Base-by-base conservation (phyloP, 2,888 invertebrate genomes). In the Rotaria magnacalcarata region DNA sequence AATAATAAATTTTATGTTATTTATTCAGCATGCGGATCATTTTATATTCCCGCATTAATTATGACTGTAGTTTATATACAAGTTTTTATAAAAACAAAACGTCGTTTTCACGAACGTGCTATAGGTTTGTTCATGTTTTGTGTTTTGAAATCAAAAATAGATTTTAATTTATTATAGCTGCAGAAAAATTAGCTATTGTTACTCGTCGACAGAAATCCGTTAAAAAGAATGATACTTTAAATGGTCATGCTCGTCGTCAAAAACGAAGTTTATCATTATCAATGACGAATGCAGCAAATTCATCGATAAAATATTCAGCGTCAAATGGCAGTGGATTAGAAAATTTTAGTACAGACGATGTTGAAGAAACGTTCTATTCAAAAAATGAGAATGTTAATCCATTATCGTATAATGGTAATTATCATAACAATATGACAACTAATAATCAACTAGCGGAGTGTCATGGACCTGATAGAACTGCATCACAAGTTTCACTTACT, bases 61-160 rank as follows among this genome's bases (percentile, higher is more conserved):
- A 97, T 98, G 97, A 95, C 96, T 85, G 94, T 96, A 90, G 96
- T 97, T 19, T 97, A 98, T 91, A 93, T 96, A 88, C 96, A 97
- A 92, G 97, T 98, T 90, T 98, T 95, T 91, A 93, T 96, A 88
- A 96, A 97, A 4, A 96, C 97, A 1, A 93, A 95, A 87, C 93
- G 95, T 89, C 92, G 97, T 24, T 89, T 92, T 54, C 89, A 90
- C 14, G 90, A 90, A 52, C 87, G 89, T 50, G 88, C 89, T 0
- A 87, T 88, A 67, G 67, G 67, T 67, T 67, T 67, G 34, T 67
- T 27, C 11, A 7, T 60, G 19, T 27, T 27, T 19, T 67, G 11
- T 27, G 34, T 34, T 34, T 34, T 34, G 34, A 34, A 34, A 34
- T 34, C 34, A 34, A 34, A 34, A 34, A 34, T 34, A 34, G 1